Base-by-base conservation (phyloP, 2,888 invertebrate genomes). In the Gnatocerus cornutus region DNA sequence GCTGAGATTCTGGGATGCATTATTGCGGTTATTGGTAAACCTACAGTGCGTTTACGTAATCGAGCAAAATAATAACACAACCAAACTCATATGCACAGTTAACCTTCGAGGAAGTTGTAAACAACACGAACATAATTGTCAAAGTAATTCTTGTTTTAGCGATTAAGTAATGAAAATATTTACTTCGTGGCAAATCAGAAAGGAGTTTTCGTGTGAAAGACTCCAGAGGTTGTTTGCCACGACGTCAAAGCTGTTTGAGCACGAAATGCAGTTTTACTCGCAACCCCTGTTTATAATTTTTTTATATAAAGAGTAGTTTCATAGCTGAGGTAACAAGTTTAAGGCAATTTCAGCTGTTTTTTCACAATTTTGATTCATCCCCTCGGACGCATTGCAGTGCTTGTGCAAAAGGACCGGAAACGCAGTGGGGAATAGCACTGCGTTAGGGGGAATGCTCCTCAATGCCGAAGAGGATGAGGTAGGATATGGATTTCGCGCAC, bases 391-490 rank as follows among this genome's bases (percentile, higher is more conserved):
- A 68, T 29, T 55, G 63, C 63, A 33, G 14, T 61, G 59, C 27
- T 29, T 61, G 62, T 12, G 56, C 7, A 29, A 46, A 30, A 68
- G 63, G 58, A 68, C 46, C 68, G 68, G 67, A 59, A 56, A 50
- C 56, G 39, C 46, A 29, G 14, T 65, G 65, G 58, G 58, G 50
- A 50, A 21, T 3, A 50, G 27, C 29, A 59, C 59, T 71, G 70
- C 67, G 64, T 68, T 53, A 68, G 53, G 68, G 64, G 69, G 65
- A 66, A 52, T 41, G 61, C 62, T 66, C 63, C 62, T 66, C 63
- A 71, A 71, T 46, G 64, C 64, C 58, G 10, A 16, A 9, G 53
- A 64, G 59, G 67, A 68, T 68, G 71, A 56, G 71, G 64, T 71
- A 71, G 71, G 71, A 71, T 52, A 48, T 52, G 58, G 50, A 50